A percentile compares a stretch with the other conserved stretches of the same genome.
These are phyloP conservation scores for Hipposideros larvatus DNA, from an alignment of 2,797 vertebrate genomes.

Conservation along the genomic window DNA sequence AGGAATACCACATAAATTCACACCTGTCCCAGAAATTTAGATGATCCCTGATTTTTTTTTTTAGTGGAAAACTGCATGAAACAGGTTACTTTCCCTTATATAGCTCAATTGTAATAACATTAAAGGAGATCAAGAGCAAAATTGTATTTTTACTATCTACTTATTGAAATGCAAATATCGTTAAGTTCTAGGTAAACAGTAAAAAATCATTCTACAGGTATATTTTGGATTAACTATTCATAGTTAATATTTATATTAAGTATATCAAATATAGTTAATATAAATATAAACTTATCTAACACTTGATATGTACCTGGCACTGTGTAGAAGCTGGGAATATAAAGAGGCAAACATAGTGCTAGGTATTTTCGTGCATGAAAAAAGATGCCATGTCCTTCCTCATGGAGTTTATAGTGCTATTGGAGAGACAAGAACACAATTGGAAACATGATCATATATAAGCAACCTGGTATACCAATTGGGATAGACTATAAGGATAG, in stretches of 20 bases:
- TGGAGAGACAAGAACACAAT: background rate
- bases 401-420: background rate
- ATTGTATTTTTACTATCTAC: background rate
- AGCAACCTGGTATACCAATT: background rate
- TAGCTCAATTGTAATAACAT: background rate
- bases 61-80: background rate
- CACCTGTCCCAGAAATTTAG: background rate
- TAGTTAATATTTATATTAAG: background rate
- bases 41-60: background rate
- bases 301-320: background rate
- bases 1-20: background rate
- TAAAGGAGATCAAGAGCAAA: background rate
- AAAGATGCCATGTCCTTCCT: background rate
- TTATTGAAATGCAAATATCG: conserved; percentile 18
- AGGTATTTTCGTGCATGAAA: background rate
- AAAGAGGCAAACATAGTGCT: background rate
- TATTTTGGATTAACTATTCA: background rate
- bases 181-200: conserved; percentile 48
- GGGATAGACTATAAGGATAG: background rate
- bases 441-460: background rate
- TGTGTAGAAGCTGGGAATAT: background rate
- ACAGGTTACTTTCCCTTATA: background rate
- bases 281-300: background rate
- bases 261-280: background rate
- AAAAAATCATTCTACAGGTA: background rate